Base-by-base conservation (phyloP, 2,113 vertebrate genomes). In the Epinephelus cyanopodus region DNA sequence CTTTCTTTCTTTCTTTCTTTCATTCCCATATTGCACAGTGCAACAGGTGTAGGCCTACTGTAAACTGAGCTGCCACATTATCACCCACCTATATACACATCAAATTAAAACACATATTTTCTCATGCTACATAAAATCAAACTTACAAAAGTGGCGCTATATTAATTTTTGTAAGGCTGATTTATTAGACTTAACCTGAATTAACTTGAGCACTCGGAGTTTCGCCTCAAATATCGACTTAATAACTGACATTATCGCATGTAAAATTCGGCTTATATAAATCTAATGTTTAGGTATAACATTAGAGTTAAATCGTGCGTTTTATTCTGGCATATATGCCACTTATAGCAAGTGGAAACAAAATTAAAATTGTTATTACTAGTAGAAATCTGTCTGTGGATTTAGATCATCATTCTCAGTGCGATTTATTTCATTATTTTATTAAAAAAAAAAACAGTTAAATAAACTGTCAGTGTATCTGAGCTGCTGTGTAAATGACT, bases 11-110 rank as follows among this genome's bases (percentile, higher is more conserved):
- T 45, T 72, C 47, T 54, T 33, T 57, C 3, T 56, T 76, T 56
- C 29, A 67, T 62, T 67, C 8, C 4, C 11, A 19, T 13, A 7
- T 37, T 1, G 6, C 42, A 39, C 18, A 18, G 45, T 84, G 86
- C 90, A 93, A 92, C 89, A 93, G 79, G 87, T 93, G 63, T 12
- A 90, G 56, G 87, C 77, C 81, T 67, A 27, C 37, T 66, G 21
- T 64, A 82, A 71, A 75, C 39, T 5, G 1, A 37, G 25, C 54
- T 79, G 10, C 14, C 18, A 63, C 5, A 63, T 17, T 12, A 21
- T 5, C 21, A 70, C 33, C 17, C 0, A 37, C 42, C 0, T 9
- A 15, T 23, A 13, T 33, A 61, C 18, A 19, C 21, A 13, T 63
- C 2, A 45, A 23, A 21, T 54, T 53, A n/a, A 17, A 68, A 50